Evolutionary conservation across 2,113 vertebrate species (phyloP).

Genomic region (Chlorodrepanis virens): DNA sequence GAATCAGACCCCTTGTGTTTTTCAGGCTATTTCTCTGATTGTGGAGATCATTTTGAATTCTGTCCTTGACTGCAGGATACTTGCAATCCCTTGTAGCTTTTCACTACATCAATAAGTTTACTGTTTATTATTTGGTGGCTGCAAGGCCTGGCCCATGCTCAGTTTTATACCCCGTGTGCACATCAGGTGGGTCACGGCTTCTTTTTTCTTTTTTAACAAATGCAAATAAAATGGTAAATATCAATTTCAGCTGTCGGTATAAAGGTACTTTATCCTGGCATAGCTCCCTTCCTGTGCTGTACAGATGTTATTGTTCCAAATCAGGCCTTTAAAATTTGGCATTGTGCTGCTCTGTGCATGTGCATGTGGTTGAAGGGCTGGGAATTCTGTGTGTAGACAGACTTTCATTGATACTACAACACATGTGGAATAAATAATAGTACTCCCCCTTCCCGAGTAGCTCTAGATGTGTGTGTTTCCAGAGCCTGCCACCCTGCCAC

Average conservation of each 20-base stretch:
- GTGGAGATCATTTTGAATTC: conserved; percentile 59
- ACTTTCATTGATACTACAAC: conserved; percentile 50
- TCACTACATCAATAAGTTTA: conserved; percentile 60
- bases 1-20: conserved; percentile 55
- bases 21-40: conserved; percentile 44
- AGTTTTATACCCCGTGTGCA: neutral
- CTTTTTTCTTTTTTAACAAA: neutral
- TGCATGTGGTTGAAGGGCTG: conserved; percentile 4
- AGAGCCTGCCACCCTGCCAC: conserved; percentile 28
- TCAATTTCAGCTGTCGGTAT: neutral
- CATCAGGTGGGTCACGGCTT: conserved; percentile 2
- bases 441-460: neutral
- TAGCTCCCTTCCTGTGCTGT: conserved; percentile 4
- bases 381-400: conserved; percentile 46
- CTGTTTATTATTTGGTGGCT: conserved; percentile 55
- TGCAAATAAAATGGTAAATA: neutral
- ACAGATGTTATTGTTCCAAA: neutral
- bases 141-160: neutral
- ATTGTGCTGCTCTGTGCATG: neutral
- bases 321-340: conserved; percentile 21
- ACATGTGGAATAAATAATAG: conserved; percentile 55
- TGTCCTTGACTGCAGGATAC: conserved; percentile 49
- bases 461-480: conserved; percentile 23
- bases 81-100: conserved; percentile 57
- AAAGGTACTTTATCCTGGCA: conserved; percentile 2